These are phyloP conservation scores for Tethya wilhelma DNA, from an alignment of 37 sponge, comb jelly and placozoan species.

Conservation along the genomic window DNA sequence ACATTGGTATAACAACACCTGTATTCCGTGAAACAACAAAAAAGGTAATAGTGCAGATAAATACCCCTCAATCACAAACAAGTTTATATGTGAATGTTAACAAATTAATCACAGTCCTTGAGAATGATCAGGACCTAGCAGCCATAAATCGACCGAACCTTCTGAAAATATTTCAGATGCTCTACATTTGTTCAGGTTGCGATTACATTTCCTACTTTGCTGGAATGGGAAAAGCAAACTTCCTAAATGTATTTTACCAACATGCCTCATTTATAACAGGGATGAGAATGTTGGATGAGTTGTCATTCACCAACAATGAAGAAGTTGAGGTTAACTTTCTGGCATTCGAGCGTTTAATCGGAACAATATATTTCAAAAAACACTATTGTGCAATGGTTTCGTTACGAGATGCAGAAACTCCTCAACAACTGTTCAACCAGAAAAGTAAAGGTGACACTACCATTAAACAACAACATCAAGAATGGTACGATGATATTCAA, in stretches of 20 bases:
- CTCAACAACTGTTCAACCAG: background rate
- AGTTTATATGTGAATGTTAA: background rate
- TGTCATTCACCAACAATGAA: background rate
- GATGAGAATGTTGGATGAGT: background rate
- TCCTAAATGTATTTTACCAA: slow-evolving; percentile 5
- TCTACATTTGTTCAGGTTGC: slow-evolving; percentile 4
- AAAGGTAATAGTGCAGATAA: background rate
- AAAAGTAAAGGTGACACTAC: background rate
- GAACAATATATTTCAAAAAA: background rate
- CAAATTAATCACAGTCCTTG: background rate
- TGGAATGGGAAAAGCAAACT: background rate
- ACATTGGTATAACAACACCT: background rate
- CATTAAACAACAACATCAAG: background rate
- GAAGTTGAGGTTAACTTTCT: background rate
- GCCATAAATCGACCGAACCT: background rate
- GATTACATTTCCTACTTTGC: slow-evolving; percentile 19
- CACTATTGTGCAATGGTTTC: background rate
- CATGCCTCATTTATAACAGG: slow-evolving; percentile 15
- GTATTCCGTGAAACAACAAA: background rate
- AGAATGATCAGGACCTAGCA: background rate
- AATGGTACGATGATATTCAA: background rate
- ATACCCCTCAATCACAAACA: background rate
- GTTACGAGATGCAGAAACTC: background rate
- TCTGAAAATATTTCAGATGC: background rate
- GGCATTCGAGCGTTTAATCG: background rate